These are phyloP conservation scores for Canis aureus DNA, from an alignment of 2,113 vertebrate species.

Conservation along the genomic window DNA sequence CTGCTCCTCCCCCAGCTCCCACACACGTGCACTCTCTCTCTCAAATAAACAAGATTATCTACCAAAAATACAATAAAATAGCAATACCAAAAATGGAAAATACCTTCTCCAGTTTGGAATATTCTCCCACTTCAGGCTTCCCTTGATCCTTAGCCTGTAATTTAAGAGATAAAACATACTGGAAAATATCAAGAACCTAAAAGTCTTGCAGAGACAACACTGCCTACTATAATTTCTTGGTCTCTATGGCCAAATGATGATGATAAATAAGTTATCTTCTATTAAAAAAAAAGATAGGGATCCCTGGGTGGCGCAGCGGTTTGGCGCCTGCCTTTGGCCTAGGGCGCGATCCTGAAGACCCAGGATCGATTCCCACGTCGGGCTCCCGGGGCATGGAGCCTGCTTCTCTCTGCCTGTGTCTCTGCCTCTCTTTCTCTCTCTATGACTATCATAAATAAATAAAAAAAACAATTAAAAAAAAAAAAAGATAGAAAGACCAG, in stretches of 20 bases:
- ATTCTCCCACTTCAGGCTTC: constrained; percentile 95
- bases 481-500: constrained; percentile 48
- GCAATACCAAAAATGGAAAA: constrained; percentile 42
- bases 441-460: too few relatives aligned
- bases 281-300: too few relatives aligned
- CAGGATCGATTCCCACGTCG: too few relatives aligned
- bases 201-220: constrained; percentile 19
- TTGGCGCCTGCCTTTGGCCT: too few relatives aligned
- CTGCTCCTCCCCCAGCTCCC: neutral
- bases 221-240: neutral
- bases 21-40: neutral
- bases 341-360: too few relatives aligned
- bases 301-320: too few relatives aligned
- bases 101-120: constrained; percentile 97
- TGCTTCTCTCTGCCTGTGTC: too few relatives aligned
- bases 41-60: neutral
- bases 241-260: neutral
- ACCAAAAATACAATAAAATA: neutral
- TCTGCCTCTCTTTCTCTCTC: too few relatives aligned
- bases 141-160: constrained; percentile 97
- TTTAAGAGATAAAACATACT: constrained; percentile 79
- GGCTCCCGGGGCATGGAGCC: too few relatives aligned
- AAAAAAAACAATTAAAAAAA: too few relatives aligned
- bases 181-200: neutral
- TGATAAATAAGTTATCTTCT: neutral